A percentile compares a stretch with the other conserved stretches of the same genome.
These are phyloP conservation scores for Eulimnadia texana DNA, from an alignment of 1,140 invertebrate species.

Conservation along the genomic window DNA sequence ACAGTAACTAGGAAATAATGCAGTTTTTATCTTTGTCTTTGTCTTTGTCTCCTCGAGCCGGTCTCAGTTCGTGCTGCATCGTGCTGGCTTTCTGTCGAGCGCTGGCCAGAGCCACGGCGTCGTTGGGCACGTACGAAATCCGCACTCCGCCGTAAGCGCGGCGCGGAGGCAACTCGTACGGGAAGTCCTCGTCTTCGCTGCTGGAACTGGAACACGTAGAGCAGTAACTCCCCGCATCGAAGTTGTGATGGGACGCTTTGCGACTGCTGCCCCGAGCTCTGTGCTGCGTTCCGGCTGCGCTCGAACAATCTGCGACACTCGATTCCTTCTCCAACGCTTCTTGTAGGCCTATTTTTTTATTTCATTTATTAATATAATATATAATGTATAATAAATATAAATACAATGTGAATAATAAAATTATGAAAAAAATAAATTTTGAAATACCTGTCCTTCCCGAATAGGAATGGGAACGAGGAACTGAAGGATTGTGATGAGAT, in stretches of 20 bases:
- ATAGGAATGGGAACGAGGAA: slow-evolving; percentile 12
- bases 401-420: no score
- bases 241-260: slow-evolving; percentile 4
- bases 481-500: not conserved
- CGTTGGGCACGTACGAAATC: slow-evolving; percentile 78
- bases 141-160: slow-evolving; percentile 61
- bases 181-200: slow-evolving; percentile 63
- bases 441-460: slow-evolving; percentile 1
- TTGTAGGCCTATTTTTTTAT: slow-evolving; percentile 1
- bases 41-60: slow-evolving; percentile 25
- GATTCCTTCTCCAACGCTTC: slow-evolving; percentile 6
- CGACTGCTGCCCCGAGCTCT: slow-evolving; percentile 14
- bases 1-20: slow-evolving; percentile 53
- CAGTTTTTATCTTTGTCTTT: slow-evolving; percentile 46
- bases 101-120: slow-evolving; percentile 41
- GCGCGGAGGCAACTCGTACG: slow-evolving; percentile 61
- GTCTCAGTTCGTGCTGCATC: slow-evolving; percentile 20
- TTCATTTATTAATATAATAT: not conserved
- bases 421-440: not conserved
- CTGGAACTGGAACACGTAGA: slow-evolving; percentile 68
- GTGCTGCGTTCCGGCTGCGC: no score
- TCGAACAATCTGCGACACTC: no score
- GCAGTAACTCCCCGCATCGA: slow-evolving; percentile 40
- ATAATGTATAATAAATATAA: not conserved
- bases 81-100: slow-evolving; percentile 45